These are phyloP conservation scores for Trididemnum nubilum DNA, from an alignment of 23 tunicate genomes.

Conservation along the genomic window DNA sequence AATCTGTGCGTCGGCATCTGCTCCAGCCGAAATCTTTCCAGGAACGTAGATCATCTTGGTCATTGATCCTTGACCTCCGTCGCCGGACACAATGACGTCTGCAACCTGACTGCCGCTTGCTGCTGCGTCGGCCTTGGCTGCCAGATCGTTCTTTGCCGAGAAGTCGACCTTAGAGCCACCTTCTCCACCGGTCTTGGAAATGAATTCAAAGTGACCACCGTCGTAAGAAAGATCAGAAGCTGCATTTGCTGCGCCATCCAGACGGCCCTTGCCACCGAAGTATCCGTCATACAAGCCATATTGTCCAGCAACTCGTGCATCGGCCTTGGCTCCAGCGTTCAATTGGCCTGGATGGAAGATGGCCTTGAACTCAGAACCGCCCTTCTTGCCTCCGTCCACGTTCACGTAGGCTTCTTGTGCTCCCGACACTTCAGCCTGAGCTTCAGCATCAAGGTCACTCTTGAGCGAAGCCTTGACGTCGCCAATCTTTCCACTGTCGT, in stretches of 20 bases:
- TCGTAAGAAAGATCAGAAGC: background rate
- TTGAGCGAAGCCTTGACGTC: slow-evolving; percentile 10
- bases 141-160: slow-evolving; percentile 1
- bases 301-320: background rate
- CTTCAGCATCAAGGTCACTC: background rate
- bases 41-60: slow-evolving; percentile 13
- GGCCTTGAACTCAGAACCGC: background rate
- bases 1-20: background rate
- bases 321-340: background rate
- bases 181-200: slow-evolving; percentile 20
- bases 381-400: slow-evolving; percentile 21
- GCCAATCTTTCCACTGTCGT: background rate
- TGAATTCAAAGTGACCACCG: slow-evolving; percentile 17
- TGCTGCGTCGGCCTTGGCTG: slow-evolving; percentile 8
- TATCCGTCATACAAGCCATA: background rate
- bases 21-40: background rate
- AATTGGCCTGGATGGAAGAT: slow-evolving; percentile 8
- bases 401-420: background rate
- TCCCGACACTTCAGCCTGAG: slow-evolving; percentile 1
- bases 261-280: slow-evolving; percentile 6
- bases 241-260: background rate
- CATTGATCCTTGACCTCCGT: background rate
- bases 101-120: slow-evolving; percentile 9
- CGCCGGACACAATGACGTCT: background rate
- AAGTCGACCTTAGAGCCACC: background rate